Percentiles rank a stretch among this genome's conserved stretches.
phyloP scores from a whole-genome alignment of 2,797 vertebrate genomes.

The Tenualosa thibaudeaui region DNA sequence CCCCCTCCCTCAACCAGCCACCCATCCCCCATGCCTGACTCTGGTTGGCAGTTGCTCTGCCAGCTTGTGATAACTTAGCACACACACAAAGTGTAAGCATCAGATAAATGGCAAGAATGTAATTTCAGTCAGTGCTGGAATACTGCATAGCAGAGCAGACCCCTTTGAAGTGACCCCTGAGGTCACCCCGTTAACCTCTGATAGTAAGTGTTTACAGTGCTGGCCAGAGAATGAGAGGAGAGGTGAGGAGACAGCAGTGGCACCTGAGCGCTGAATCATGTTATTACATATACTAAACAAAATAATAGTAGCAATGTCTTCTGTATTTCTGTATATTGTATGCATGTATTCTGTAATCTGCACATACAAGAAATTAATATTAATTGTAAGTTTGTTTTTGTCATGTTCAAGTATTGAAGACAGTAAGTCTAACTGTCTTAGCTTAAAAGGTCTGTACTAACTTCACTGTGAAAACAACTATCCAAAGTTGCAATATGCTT shows the following conservation, averaged over 20 bases:
- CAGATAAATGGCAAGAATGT: slow-evolving; percentile 29
- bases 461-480: neutral
- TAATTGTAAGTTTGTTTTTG: too few species aligned
- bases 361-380: neutral
- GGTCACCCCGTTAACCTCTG: neutral
- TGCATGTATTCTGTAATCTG: neutral
- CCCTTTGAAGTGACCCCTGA: neutral
- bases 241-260: neutral
- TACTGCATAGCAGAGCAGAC: neutral
- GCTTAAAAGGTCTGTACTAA: too few species aligned
- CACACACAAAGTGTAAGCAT: slow-evolving; percentile 15
- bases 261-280: neutral
- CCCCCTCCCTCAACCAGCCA: neutral
- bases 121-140: slow-evolving; percentile 36
- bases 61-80: slow-evolving; percentile 27
- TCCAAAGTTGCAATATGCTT: too few species aligned
- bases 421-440: neutral
- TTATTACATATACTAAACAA: too few species aligned
- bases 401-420: too few species aligned
- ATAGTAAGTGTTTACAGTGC: neutral
- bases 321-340: too few species aligned
- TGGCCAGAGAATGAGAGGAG: neutral
- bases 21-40: slow-evolving; percentile 16
- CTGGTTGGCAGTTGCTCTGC: slow-evolving; percentile 27
- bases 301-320: too few species aligned